These are phyloP conservation scores for Ganaspis brasiliensis DNA, from an alignment of 2,888 invertebrate species.

Conservation along the genomic window DNA sequence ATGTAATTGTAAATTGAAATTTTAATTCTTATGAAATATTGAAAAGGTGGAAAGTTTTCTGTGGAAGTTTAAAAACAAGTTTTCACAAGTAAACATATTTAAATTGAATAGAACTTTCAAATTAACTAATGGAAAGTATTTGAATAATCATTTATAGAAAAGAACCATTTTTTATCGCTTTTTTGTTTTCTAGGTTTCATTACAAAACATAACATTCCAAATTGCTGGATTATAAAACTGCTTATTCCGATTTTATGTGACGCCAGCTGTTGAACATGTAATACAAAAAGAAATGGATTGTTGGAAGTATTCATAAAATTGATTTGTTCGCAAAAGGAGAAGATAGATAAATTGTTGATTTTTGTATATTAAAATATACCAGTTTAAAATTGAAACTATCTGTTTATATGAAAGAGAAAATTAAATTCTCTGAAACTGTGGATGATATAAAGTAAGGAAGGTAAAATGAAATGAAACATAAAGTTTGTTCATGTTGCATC, in stretches of 20 bases:
- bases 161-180: background rate
- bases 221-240: conserved; percentile 4
- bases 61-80: too few species aligned
- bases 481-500: background rate
- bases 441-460: conserved; percentile 12
- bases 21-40: too few species aligned
- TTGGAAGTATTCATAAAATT: too few species aligned
- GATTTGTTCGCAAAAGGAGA: background rate
- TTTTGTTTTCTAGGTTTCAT: background rate
- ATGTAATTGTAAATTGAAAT: too few species aligned
- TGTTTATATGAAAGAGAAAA: background rate
- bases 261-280: background rate
- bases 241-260: background rate
- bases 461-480: conserved; percentile 20
- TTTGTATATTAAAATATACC: background rate
- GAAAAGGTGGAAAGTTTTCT: too few species aligned
- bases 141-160: too few species aligned
- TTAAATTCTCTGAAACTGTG: background rate
- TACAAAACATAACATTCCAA: background rate
- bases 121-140: too few species aligned
- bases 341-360: background rate
- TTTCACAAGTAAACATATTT: too few species aligned
- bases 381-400: background rate
- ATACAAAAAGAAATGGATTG: background rate
- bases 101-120: too few species aligned